These are phyloP conservation scores for Phrixothrix hirtus DNA, from an alignment of 2,888 invertebrate genomes.

Conservation along the genomic window DNA sequence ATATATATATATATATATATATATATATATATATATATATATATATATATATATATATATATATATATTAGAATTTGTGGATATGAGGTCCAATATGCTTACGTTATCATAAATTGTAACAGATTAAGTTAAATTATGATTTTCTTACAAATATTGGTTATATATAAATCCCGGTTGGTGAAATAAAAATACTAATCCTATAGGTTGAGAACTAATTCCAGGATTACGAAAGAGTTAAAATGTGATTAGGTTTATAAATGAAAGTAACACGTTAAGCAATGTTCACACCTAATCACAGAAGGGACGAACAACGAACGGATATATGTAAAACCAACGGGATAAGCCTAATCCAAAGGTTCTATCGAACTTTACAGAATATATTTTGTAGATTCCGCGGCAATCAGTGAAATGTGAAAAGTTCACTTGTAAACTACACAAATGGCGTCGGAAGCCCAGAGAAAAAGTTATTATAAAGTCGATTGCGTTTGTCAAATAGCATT, in stretches of 20 bases:
- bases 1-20: no score
- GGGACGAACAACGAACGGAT: constrained; percentile 10
- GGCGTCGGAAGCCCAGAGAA: constrained; percentile 11
- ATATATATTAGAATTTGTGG: no score
- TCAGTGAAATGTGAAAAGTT: constrained; percentile 27
- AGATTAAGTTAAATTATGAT: no score
- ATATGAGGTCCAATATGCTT: no score
- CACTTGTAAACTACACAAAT: constrained; percentile 26
- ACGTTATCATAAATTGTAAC: no score
- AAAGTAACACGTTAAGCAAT: constrained; percentile 7
- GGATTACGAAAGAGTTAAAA: constrained; percentile 6
- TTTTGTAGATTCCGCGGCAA: constrained; percentile 21
- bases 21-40: no score
- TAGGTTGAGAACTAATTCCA: no score
- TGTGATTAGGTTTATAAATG: constrained; percentile 1
- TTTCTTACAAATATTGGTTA: no score
- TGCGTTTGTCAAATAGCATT: constrained; percentile 1
- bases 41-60: no score
- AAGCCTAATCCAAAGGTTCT: constrained; percentile 26
- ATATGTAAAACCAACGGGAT: constrained; percentile 29
- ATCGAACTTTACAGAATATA: constrained; percentile 28
- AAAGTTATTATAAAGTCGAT: constrained; percentile 19
- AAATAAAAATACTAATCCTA: no score
- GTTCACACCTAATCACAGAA: constrained; percentile 16
- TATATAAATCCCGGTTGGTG: no score